phyloP scores from a whole-genome alignment of 2,113 vertebrate genomes.

The Grantiella picta region DNA sequence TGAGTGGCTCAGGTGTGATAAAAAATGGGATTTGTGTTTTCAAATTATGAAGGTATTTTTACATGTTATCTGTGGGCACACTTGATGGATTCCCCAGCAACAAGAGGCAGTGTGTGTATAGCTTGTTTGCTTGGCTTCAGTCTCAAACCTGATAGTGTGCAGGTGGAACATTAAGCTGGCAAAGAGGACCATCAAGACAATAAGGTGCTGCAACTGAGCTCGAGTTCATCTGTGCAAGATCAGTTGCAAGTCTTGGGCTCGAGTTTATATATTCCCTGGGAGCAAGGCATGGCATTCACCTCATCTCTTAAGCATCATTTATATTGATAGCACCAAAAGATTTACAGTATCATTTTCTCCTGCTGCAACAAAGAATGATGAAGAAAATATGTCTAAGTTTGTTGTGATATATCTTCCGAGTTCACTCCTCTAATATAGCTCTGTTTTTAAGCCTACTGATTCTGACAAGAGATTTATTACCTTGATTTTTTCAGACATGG shows the following conservation, averaged over 20 bases:
- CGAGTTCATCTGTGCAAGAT: neutral
- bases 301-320: neutral
- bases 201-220: neutral
- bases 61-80: neutral
- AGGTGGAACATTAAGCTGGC: neutral
- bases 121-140: neutral
- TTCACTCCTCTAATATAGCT: neutral
- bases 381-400: neutral
- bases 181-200: neutral
- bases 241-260: neutral
- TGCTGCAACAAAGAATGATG: neutral
- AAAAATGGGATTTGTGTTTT: neutral
- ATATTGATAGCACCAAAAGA: neutral
- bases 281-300: neutral
- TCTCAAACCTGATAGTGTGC: neutral
- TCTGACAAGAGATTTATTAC: neutral
- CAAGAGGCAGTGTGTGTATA: neutral
- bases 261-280: neutral
- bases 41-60: neutral
- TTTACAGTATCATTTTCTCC: neutral
- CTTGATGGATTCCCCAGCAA: neutral
- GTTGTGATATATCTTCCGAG: neutral
- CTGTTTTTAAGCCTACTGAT: neutral
- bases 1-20: neutral
- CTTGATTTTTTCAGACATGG: neutral